Percentiles rank a stretch among this genome's conserved stretches.
phyloP scores from a whole-genome alignment of 1,140 invertebrate genomes.

The Phortica variegata region DNA sequence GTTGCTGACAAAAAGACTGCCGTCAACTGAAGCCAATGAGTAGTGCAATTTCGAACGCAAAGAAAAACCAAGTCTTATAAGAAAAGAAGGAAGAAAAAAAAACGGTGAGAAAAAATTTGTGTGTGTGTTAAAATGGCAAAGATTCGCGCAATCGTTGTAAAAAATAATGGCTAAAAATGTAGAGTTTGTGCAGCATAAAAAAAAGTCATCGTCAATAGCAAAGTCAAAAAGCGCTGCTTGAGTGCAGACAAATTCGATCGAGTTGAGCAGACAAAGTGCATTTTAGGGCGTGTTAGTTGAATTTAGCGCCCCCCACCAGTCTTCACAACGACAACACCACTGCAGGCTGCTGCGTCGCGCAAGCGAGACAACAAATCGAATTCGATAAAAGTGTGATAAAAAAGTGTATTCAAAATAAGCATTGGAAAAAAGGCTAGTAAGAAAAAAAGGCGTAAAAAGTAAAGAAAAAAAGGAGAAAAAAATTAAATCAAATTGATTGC shows the following conservation, averaged over 20 bases:
- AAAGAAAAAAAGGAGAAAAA: slow-evolving; percentile 21
- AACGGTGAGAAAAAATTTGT: too few relatives aligned
- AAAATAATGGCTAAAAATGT: background rate
- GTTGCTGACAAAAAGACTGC: too few relatives aligned
- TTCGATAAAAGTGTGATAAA: slow-evolving; percentile 18
- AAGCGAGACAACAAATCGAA: slow-evolving; percentile 7
- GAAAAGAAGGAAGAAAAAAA: too few relatives aligned
- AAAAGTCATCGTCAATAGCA: too few relatives aligned
- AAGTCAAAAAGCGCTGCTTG: too few relatives aligned
- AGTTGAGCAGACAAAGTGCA: slow-evolving; percentile 27
- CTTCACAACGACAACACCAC: background rate
- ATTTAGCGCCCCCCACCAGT: slow-evolving; percentile 19
- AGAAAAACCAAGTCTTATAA: too few relatives aligned
- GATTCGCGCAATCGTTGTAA: too few relatives aligned
- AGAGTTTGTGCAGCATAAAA: background rate
- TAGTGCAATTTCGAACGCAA: too few relatives aligned
- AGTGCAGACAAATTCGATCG: background rate
- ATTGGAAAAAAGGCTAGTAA: slow-evolving; percentile 1
- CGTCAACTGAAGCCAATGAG: too few relatives aligned
- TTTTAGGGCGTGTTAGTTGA: slow-evolving; percentile 40
- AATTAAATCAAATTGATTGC: slow-evolving; percentile 16
- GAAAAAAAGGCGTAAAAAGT: slow-evolving; percentile 9
- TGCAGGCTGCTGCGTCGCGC: background rate
- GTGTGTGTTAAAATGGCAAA: too few relatives aligned
- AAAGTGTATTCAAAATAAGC: slow-evolving; percentile 16